Evolutionary conservation across 2,797 vertebrate species (phyloP).

Genomic region (Oreonectes daqikongensis): DNA sequence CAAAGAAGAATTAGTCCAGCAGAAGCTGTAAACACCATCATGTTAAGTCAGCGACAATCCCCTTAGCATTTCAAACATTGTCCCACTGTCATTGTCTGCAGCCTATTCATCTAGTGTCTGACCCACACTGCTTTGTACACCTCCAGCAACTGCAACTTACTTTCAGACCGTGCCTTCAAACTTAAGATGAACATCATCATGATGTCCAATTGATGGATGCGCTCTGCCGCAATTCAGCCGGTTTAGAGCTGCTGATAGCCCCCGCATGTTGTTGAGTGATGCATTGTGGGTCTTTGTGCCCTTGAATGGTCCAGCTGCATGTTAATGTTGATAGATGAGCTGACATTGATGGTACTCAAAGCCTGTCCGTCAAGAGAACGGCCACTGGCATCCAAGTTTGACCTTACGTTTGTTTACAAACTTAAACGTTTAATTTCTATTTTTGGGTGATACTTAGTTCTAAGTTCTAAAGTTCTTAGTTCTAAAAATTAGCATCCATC

Average conservation of each 20-base stretch:
- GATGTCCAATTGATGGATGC: slow-evolving; percentile 53
- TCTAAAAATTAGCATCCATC: slow-evolving; percentile 35
- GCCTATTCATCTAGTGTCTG: slow-evolving; percentile 4
- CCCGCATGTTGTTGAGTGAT: slow-evolving; percentile 30
- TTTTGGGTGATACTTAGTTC: neutral
- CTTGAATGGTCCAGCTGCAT: slow-evolving; percentile 50
- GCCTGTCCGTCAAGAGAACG: slow-evolving; percentile 39
- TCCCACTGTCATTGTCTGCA: neutral
- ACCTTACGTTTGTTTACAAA: slow-evolving; percentile 30
- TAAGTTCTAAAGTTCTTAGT: neutral
- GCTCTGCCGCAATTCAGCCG: slow-evolving; percentile 33
- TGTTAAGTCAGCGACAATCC: neutral
- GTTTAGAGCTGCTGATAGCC: slow-evolving; percentile 50
- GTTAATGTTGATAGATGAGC: slow-evolving; percentile 56
- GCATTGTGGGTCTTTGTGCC: slow-evolving; percentile 42
- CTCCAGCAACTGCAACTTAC: slow-evolving; percentile 18
- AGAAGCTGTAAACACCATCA: neutral
- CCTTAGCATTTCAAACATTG: neutral
- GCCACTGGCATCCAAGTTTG: slow-evolving; percentile 28
- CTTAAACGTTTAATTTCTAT: slow-evolving; percentile 13
- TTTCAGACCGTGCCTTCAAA: slow-evolving; percentile 5
- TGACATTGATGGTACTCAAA: slow-evolving; percentile 39
- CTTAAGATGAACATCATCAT: slow-evolving; percentile 22
- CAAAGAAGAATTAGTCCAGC: neutral
- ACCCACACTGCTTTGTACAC: neutral